Evolutionary conservation across 1,140 invertebrate genomes (phyloP).

Genomic region (Bicyclus anynana): DNA sequence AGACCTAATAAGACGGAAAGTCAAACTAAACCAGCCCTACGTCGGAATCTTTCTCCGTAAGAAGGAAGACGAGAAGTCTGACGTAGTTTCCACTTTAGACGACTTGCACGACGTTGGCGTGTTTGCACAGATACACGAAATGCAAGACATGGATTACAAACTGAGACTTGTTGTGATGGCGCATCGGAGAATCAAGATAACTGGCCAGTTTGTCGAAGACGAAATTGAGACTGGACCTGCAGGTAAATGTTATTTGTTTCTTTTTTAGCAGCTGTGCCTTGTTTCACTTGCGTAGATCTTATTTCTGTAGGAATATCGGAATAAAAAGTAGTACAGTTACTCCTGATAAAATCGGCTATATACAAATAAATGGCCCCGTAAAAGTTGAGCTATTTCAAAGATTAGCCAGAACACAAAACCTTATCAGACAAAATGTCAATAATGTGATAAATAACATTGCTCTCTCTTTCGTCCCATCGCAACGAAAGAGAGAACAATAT

Average conservation of each 20-base stretch:
- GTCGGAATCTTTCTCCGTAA: constrained; percentile 98
- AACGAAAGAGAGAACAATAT: no score
- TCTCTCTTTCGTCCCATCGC: no score
- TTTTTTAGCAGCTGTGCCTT: not conserved
- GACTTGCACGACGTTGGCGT: constrained; percentile 96
- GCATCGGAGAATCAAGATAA: constrained; percentile 91
- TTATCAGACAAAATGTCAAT: no score
- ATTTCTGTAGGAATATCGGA: no score
- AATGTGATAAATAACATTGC: no score
- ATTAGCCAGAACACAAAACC: no score
- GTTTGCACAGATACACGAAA: constrained; percentile 98
- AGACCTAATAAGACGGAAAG: constrained; percentile 94
- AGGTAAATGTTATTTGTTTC: constrained; percentile 35
- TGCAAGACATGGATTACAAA: constrained; percentile 96
- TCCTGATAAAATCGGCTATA: no score
- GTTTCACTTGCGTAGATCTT: not conserved
- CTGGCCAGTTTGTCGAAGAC: constrained; percentile 86
- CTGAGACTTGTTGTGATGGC: constrained; percentile 95
- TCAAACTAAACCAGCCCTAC: constrained; percentile 97
- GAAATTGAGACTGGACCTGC: constrained; percentile 75
- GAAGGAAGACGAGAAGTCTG: constrained; percentile 92
- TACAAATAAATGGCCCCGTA: no score
- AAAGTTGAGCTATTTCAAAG: no score
- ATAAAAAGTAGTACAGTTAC: no score
- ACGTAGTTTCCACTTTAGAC: constrained; percentile 89